Evolutionary conservation across 1,140 invertebrate species (phyloP), one percentile per base, ranked within the genome.

Genomic region (Catajapyx aquilonaris): DNA sequence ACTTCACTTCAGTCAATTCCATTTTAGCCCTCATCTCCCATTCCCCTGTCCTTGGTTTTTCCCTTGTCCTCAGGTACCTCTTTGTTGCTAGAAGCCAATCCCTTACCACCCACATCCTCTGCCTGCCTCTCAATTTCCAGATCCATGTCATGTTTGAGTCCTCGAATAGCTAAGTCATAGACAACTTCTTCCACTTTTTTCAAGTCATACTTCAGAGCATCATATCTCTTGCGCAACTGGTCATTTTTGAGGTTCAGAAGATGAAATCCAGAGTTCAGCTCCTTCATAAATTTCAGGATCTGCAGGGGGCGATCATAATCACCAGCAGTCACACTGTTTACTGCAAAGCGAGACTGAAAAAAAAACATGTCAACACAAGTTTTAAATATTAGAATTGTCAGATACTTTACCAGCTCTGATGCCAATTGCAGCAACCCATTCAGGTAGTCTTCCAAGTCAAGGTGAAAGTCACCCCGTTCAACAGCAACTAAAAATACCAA

Each of bases 171-270:
- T 3, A 94, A 60, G 54, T 94, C 87, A 50, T 91, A 94, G 7
- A 94, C 84, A 2, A 94, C 78, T 60, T 93, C 85, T 52, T 93
- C 87, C 20, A 90, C 80, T 57, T 91, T 93, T 54, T 91, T 91
- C 2, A 91, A 71, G 49, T 90, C 83, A 50, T 93, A 93, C 49
- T 94, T 93, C 1, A 94, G 58, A 1, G 66, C 77, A 60, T 94
- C 88, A 52, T 83, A 93, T 36, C 77, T 65, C 53, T 88, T 90
- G 20, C 87, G 61, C 11, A 94, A 57, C 16, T 67, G 65, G 52
- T 93, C 86, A 59, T 93, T 94, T 54, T 93, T 93, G 13, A 93
- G 62, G 53, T 88, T 91, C 11, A 94, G 53, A 20, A 93, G 58
- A 47, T 75, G 65, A 54, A 91, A 93, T 7, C 86, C 86, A 17